Evolutionary conservation across 2,797 vertebrate species (phyloP).

Genomic region (Danio albolineatus): DNA sequence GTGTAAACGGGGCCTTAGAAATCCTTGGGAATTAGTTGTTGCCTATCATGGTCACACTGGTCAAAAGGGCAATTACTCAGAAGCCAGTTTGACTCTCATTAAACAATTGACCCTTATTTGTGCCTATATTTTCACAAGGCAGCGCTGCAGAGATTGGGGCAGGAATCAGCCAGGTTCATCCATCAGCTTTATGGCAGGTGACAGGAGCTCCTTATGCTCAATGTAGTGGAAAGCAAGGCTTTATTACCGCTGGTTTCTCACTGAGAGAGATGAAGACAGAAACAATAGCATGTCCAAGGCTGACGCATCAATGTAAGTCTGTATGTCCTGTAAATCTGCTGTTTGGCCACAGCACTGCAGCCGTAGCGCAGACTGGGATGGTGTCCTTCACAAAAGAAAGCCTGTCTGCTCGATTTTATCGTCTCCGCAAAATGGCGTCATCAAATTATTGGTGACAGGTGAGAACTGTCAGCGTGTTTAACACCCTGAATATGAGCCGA

Average conservation of each 20-base stretch:
- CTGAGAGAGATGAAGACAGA: slow-evolving; percentile 53
- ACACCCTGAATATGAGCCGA: slow-evolving; percentile 60
- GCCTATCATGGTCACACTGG: slow-evolving; percentile 22
- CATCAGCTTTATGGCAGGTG: slow-evolving; percentile 59
- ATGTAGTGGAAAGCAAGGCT: slow-evolving; percentile 56
- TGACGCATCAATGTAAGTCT: background rate
- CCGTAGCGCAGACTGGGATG: background rate
- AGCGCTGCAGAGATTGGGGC: slow-evolving; percentile 37
- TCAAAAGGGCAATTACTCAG: slow-evolving; percentile 36
- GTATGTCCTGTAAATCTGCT: slow-evolving; percentile 17
- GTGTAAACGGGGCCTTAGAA: too few species aligned
- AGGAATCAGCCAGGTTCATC: slow-evolving; percentile 48
- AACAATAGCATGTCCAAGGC: slow-evolving; percentile 19
- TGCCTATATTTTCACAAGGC: slow-evolving; percentile 16
- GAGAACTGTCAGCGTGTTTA: slow-evolving; percentile 58
- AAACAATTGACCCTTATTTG: slow-evolving; percentile 59
- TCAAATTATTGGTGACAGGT: slow-evolving; percentile 62
- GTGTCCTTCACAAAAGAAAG: slow-evolving; percentile 34
- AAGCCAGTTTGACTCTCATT: slow-evolving; percentile 45
- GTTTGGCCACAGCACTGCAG: background rate
- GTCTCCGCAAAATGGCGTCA: slow-evolving; percentile 36
- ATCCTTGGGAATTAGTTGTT: slow-evolving; percentile 38
- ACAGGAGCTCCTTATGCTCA: slow-evolving; percentile 54
- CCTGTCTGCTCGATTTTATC: slow-evolving; percentile 53
- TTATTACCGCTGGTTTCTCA: slow-evolving; percentile 52